phyloP scores from a whole-genome alignment of 2,797 vertebrate genomes.

The Decapterus maruadsi region DNA sequence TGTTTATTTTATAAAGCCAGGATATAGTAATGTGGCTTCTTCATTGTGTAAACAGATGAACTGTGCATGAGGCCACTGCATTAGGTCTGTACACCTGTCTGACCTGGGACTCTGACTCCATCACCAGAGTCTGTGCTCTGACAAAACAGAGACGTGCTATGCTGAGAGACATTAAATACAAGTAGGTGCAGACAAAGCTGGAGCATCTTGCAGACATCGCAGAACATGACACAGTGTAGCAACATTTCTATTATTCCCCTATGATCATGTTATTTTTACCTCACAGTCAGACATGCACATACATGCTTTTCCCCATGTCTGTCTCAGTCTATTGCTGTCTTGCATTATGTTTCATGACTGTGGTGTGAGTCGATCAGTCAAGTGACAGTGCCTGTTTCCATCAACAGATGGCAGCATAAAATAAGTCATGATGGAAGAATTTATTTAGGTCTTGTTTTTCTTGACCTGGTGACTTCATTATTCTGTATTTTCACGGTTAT shows the following conservation, averaged over 20 bases:
- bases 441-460: constrained; percentile 73
- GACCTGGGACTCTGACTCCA: not conserved
- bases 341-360: constrained; percentile 41
- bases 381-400: constrained; percentile 56
- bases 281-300: constrained; percentile 11
- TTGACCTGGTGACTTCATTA: constrained; percentile 70
- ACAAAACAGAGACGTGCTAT: not conserved
- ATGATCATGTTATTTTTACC: constrained; percentile 22
- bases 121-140: not conserved
- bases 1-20: not conserved
- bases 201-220: not conserved
- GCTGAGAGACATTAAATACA: not conserved
- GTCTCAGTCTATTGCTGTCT: constrained; percentile 29
- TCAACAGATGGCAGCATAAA: constrained; percentile 79
- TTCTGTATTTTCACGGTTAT: constrained; percentile 8
- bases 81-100: not conserved
- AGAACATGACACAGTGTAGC: not conserved
- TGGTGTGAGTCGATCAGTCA: constrained; percentile 29
- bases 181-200: not conserved
- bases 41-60: not conserved
- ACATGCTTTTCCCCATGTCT: constrained; percentile 15
- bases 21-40: not conserved
- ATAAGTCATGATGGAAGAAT: constrained; percentile 54
- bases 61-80: not conserved
- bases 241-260: constrained; percentile 4